phyloP scores from a whole-genome alignment of 2,888 invertebrate genomes.

The Tortricodes alternella region DNA sequence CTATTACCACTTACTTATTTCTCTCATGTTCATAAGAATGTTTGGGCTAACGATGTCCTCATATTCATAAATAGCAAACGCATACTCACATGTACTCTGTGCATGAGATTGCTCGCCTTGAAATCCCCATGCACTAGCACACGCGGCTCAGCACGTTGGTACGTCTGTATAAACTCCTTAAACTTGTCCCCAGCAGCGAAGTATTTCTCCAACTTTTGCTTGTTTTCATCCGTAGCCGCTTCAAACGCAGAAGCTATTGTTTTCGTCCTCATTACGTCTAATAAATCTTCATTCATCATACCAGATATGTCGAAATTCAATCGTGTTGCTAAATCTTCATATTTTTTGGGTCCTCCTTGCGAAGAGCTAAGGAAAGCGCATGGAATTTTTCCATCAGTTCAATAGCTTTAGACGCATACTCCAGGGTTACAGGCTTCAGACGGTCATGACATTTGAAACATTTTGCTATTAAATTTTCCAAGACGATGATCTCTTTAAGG shows the following conservation, averaged over 20 bases:
- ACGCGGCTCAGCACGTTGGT: neutral
- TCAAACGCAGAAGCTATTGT: conserved; percentile 6
- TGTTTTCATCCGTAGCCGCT: conserved; percentile 6
- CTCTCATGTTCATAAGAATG: too few species aligned
- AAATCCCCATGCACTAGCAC: conserved; percentile 30
- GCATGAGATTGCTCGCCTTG: conserved; percentile 31
- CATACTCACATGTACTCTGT: conserved; percentile 18
- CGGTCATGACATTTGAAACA: conserved; percentile 21
- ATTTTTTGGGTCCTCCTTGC: conserved; percentile 8
- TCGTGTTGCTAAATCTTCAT: conserved; percentile 1
- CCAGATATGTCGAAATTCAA: conserved; percentile 1
- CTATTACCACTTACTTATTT: too few species aligned
- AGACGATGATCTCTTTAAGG: conserved; percentile 20
- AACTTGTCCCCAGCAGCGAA: conserved; percentile 4
- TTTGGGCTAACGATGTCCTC: too few species aligned
- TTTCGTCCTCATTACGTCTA: conserved; percentile 2
- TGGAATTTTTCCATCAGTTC: conserved; percentile 31
- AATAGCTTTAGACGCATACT: conserved; percentile 24
- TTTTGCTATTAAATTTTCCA: conserved; percentile 21
- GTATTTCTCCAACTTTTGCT: conserved; percentile 3
- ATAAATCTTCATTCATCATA: too few species aligned
- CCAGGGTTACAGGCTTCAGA: conserved; percentile 15
- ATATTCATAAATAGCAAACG: too few species aligned
- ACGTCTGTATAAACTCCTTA: conserved; percentile 8
- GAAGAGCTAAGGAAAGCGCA: conserved; percentile 27